These are phyloP conservation scores for Eretmochelys imbricata DNA, from an alignment of 2,113 vertebrate genomes.

Conservation along the genomic window DNA sequence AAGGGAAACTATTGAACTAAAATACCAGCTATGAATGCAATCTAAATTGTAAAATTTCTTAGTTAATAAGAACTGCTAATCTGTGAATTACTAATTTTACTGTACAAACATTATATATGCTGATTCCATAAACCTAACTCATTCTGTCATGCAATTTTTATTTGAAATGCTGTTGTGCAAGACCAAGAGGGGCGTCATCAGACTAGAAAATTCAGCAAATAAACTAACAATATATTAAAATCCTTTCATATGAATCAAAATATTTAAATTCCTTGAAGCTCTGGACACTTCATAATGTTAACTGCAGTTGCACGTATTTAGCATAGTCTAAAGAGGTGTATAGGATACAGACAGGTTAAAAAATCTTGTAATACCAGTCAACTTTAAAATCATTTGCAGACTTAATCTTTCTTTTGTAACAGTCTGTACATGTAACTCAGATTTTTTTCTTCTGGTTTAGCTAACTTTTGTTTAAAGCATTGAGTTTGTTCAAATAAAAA, in stretches of 20 bases:
- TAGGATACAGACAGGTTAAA: background rate
- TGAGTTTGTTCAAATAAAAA: background rate
- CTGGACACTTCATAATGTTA: background rate
- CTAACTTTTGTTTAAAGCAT: background rate
- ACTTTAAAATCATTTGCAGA: slow-evolving; percentile 8
- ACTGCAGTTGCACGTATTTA: background rate
- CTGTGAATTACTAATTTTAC: slow-evolving; percentile 32
- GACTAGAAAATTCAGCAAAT: background rate
- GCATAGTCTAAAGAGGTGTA: background rate
- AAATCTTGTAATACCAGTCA: background rate
- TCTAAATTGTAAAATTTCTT: slow-evolving; percentile 16
- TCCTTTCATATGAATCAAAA: background rate
- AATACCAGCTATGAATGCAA: slow-evolving; percentile 3
- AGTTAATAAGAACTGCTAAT: background rate
- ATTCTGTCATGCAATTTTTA: slow-evolving; percentile 26
- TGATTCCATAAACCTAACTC: slow-evolving; percentile 35
- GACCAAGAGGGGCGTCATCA: background rate
- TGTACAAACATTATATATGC: slow-evolving; percentile 24
- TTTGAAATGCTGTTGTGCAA: slow-evolving; percentile 47
- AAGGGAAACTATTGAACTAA: slow-evolving; percentile 37
- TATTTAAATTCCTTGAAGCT: background rate
- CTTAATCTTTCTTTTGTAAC: background rate
- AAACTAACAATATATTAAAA: slow-evolving; percentile 50
- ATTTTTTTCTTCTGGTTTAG: background rate
- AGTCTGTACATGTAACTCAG: background rate